Percentiles rank a stretch among this genome's conserved stretches.
Evolutionary conservation across 2,797 vertebrate genomes (phyloP).

Genomic region (Gymnothorax javanicus): DNA sequence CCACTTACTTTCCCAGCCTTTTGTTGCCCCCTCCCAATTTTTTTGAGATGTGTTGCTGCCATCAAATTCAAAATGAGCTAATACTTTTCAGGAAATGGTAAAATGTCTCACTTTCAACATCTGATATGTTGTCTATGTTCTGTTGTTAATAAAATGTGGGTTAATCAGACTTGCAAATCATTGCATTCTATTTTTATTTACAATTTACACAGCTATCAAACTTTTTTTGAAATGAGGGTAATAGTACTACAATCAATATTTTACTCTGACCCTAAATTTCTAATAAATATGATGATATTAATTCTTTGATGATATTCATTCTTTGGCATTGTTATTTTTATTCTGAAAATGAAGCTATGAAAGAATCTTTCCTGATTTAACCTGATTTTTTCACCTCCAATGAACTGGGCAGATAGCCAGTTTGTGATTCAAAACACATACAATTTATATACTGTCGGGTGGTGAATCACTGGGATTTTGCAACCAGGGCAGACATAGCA

Average conservation of each 20-base stretch:
- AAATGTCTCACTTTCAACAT: too few relatives aligned
- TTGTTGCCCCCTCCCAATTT: too few relatives aligned
- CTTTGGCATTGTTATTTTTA: neutral
- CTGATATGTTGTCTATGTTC: too few relatives aligned
- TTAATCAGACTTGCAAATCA: too few relatives aligned
- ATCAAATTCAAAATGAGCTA: too few relatives aligned
- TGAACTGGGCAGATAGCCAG: neutral
- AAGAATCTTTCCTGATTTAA: neutral
- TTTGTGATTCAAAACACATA: slow-evolving; percentile 21
- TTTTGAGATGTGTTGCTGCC: too few relatives aligned
- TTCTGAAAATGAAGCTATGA: neutral
- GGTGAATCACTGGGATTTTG: neutral
- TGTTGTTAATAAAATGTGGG: too few relatives aligned
- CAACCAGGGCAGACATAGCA: neutral
- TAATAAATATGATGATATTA: slow-evolving; percentile 5
- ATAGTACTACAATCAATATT: neutral
- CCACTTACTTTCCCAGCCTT: too few relatives aligned
- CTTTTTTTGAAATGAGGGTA: too few relatives aligned
- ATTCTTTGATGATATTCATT: neutral
- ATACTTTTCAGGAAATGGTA: too few relatives aligned
- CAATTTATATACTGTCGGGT: neutral
- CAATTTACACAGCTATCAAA: too few relatives aligned
- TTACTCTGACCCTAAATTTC: neutral
- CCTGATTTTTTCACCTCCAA: neutral
- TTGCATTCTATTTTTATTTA: too few relatives aligned